Evolutionary conservation across 2,888 invertebrate genomes (phyloP), one percentile per base, ranked within the genome.

Genomic region (Cantharis flavilabris): DNA sequence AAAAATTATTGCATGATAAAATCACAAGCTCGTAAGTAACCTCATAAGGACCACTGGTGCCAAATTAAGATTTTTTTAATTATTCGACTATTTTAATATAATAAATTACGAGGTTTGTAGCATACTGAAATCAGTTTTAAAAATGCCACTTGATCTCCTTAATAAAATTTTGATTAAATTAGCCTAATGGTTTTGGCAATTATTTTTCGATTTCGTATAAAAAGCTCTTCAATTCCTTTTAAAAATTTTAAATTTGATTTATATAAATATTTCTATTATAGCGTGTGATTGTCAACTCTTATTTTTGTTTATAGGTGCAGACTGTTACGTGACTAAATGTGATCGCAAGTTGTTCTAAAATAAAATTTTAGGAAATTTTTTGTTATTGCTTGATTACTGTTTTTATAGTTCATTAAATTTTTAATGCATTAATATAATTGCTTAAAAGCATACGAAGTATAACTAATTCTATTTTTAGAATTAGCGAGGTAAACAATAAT

Each of bases 251-350:
- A 67, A 23, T 67, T 20, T 67, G 65, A 67, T 67, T 67, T 67
- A 67, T 67, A 67, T 67, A 20, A 67, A 67, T 67, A 62, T 69
- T 63, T 62, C 70, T 30, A 63, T 64, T 26, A 30, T 70, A 63
- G 69, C 73, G 73, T 69, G 63, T 73, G 73, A 69, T 73, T 73
- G 73, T 73, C 73, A 73, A 73, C 73, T 70, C 73, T 73, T 73
- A 73, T 73, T 73, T 73, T 73, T 73, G 73, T 73, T 73, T 73
- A 73, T 73, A 62, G 69, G 73, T 69, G 70, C 63, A 69, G 62
- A 30, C 69, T 69, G 63, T 73, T 73, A 70, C 73, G 73, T 73
- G 73, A 73, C 73, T 73, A 33, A 69, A 70, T 63, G 73, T 69
- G 49, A 73, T 70, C 69, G 62, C 70, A 70, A 73, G 63, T 73